phyloP scores from a whole-genome alignment of 2,113 vertebrate genomes.

The Scomber japonicus region DNA sequence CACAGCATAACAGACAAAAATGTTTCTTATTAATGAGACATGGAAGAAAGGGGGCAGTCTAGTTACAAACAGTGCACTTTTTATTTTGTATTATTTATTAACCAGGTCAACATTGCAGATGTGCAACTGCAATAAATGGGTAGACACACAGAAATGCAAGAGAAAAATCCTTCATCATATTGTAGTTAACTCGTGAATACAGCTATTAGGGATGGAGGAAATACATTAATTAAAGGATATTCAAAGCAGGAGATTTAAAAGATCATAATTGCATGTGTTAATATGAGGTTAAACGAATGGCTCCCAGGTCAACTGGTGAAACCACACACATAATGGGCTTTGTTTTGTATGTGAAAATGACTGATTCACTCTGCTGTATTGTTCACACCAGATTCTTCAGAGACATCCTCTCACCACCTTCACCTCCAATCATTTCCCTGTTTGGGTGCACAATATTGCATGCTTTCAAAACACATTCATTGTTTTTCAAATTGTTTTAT shows the following conservation, averaged over 20 bases:
- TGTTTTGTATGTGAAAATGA: slow-evolving; percentile 12
- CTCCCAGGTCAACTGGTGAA: not conserved
- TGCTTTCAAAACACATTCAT: slow-evolving; percentile 25
- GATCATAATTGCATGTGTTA: not conserved
- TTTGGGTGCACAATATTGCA: slow-evolving; percentile 1
- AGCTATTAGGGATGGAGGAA: not conserved
- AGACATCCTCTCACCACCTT: not conserved
- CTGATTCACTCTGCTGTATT: not conserved
- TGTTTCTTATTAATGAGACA: not conserved
- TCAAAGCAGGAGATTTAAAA: slow-evolving; percentile 7
- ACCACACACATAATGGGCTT: not conserved
- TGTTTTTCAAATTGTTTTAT: slow-evolving; percentile 28
- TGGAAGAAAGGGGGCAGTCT: not conserved
- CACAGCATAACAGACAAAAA: not conserved
- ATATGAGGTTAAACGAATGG: not conserved
- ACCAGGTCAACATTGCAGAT: slow-evolving; percentile 1
- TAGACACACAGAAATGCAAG: not conserved
- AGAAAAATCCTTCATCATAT: not conserved
- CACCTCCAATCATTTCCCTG: not conserved
- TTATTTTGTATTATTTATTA: not conserved
- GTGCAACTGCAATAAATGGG: not conserved
- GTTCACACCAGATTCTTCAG: not conserved
- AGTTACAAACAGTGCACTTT: not conserved
- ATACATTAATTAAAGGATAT: not conserved
- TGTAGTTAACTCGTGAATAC: not conserved